Evolutionary conservation across 2,113 vertebrate genomes (phyloP).

Genomic region (Dasypus novemcinctus): DNA sequence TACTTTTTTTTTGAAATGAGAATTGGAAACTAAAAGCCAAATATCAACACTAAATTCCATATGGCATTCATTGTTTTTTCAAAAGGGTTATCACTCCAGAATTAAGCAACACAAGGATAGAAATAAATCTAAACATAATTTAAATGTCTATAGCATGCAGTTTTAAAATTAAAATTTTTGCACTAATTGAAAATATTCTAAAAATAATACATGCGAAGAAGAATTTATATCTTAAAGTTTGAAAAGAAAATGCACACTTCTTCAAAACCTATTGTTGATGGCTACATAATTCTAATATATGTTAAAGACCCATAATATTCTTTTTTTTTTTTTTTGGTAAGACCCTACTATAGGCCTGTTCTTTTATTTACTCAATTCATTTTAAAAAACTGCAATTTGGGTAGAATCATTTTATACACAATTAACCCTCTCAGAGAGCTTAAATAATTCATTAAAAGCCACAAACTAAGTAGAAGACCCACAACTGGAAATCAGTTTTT

Average conservation of each 20-base stretch:
- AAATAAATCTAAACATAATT: background rate
- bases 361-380: background rate
- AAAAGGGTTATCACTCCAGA: conserved; percentile 45
- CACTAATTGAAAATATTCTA: background rate
- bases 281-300: background rate
- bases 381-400: background rate
- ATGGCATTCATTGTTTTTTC: conserved; percentile 64
- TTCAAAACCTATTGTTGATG: background rate
- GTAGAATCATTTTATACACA: background rate
- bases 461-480: background rate
- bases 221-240: background rate
- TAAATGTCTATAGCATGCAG: background rate
- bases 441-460: background rate
- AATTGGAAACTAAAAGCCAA: background rate
- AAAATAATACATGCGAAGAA: background rate
- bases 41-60: background rate
- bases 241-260: background rate
- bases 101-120: conserved; percentile 57
- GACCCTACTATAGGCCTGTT: background rate
- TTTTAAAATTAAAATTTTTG: background rate
- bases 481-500: background rate
- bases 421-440: background rate
- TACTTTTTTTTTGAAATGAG: background rate
- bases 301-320: background rate
- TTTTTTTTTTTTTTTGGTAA: background rate